A percentile compares a stretch with the other conserved stretches of the same genome.
phyloP scores from a whole-genome alignment of 2,797 vertebrate genomes.

The Danio kyathit region DNA sequence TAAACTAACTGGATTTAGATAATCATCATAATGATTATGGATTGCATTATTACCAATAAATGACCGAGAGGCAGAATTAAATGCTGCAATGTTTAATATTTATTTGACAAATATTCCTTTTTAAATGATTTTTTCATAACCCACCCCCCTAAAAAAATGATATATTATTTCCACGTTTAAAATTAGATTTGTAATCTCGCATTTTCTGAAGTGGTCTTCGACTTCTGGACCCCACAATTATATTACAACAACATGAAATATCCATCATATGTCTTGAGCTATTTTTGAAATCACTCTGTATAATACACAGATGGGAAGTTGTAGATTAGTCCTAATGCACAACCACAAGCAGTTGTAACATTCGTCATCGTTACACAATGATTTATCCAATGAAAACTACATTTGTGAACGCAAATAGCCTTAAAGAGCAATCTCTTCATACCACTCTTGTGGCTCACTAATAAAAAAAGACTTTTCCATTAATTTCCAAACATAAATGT shows the following conservation, averaged over 20 bases:
- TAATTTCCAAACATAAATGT: constrained; percentile 13
- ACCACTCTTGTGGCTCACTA: neutral
- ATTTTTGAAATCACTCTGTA: constrained; percentile 21
- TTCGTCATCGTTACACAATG: neutral
- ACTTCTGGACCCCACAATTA: neutral
- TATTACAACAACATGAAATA: neutral
- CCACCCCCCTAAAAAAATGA: neutral
- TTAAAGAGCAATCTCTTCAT: constrained; percentile 10
- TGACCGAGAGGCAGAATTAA: no score
- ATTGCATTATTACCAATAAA: no score
- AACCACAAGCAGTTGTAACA: neutral
- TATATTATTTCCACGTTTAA: neutral
- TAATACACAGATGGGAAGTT: neutral
- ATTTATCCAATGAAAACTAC: neutral
- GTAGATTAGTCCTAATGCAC: neutral
- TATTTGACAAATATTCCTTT: neutral
- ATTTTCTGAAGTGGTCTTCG: neutral
- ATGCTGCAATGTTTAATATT: no score
- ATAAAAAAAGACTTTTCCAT: neutral
- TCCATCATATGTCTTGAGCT: neutral
- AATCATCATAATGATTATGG: no score
- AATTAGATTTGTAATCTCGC: neutral
- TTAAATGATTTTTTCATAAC: neutral
- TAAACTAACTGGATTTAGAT: neutral
- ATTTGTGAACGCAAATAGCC: constrained; percentile 4